Conservation (phyloP, 2,113 vertebrate genomes). For the Sturnira hondurensis region DNA sequence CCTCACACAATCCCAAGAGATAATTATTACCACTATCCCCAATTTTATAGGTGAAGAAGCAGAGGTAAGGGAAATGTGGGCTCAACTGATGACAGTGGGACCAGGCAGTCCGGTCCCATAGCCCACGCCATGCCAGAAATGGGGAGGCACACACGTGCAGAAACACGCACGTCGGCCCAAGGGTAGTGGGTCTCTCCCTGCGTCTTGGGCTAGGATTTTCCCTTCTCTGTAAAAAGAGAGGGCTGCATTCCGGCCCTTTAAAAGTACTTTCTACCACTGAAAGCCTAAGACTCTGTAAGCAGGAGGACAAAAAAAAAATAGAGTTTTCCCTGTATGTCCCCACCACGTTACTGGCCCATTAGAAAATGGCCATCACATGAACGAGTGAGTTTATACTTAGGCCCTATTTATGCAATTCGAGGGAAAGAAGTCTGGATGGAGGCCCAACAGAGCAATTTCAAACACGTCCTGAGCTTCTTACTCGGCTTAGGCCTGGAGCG, state of each 20-base stretch:
- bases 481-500: not conserved
- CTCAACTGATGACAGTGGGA: too few species aligned
- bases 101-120: not conserved
- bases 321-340: not conserved
- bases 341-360: not conserved
- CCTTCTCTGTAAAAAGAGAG: not conserved
- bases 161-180: not conserved
- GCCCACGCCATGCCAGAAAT: rapidly evolving
- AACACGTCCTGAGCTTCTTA: not conserved
- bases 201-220: not conserved
- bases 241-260: not conserved
- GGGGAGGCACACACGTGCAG: not conserved
- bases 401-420: constrained; percentile 35
- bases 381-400: constrained; percentile 20
- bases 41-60: not conserved
- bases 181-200: not conserved
- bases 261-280: not conserved
- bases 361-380: constrained; percentile 16
- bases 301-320: not conserved
- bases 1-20: not conserved
- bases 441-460: constrained; percentile 11
- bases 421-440: not conserved
- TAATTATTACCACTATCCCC: not conserved
- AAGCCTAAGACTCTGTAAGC: not conserved
- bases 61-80: not conserved